Percentiles rank a stretch among this genome's conserved stretches.
phyloP scores from a whole-genome alignment of 2,797 vertebrate species.

The Sebastes oblongus region DNA sequence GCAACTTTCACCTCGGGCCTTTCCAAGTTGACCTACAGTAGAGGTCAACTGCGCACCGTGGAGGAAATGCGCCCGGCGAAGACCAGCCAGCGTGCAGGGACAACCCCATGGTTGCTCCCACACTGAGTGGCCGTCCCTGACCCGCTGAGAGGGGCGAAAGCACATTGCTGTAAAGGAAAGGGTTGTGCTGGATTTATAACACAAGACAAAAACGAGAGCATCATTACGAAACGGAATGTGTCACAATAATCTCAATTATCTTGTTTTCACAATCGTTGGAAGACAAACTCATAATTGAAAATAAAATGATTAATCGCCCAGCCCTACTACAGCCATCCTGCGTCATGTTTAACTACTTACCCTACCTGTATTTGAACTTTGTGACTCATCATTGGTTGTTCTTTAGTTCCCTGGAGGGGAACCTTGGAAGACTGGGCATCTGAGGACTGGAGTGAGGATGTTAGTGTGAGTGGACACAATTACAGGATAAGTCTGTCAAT shows the following conservation, averaged over 20 bases:
- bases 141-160: no score
- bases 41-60: no score
- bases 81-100: no score
- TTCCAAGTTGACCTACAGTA: no score
- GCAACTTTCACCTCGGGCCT: no score
- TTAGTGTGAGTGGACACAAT: conserved; percentile 80
- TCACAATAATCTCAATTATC: background rate
- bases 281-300: background rate
- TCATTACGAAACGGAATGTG: background rate
- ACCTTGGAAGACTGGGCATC: conserved; percentile 93
- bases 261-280: background rate
- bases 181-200: background rate
- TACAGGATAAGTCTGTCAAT: background rate
- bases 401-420: conserved; percentile 88
- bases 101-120: no score
- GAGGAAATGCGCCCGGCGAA: no score
- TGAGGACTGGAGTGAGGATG: conserved; percentile 97
- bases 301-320: background rate
- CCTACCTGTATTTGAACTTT: background rate
- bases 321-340: background rate
- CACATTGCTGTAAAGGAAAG: background rate
- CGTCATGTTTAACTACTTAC: background rate
- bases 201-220: background rate
- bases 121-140: no score
- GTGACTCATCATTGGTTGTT: conserved; percentile 14